Evolutionary conservation across 2,113 vertebrate species (phyloP), one percentile per base, ranked within the genome.

Genomic region (Myotis davidii): DNA sequence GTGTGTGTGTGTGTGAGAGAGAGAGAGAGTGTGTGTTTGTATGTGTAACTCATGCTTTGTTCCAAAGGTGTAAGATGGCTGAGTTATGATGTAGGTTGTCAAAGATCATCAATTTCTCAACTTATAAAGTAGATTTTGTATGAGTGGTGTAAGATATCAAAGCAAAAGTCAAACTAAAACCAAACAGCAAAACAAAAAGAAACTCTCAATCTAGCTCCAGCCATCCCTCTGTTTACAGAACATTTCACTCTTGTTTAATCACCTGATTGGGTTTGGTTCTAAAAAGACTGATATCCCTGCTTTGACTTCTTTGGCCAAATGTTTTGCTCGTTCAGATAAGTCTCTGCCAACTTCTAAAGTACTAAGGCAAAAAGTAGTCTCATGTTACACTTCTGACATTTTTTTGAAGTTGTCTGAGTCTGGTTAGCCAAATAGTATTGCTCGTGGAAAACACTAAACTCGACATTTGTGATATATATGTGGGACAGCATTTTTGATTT

Each of bases 301-400:
- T 88, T 87, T 52, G 29, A 77, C 42, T 69, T 67, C 86, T 89
- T 74, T 83, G 52, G 81, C 76, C 48, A 95, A 94, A 79, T 42
- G 13, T 54, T 85, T 37, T 93, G 76, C 25, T 85, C 64, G 50
- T 82, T 85, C 32, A 91, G 90, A 81, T 91, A 93, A 83, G n/a
- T 70, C 45, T 76, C 21, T 16, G 56, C 65, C 94, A 93, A 59
- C 32, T 93, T 86, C 45, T 88, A 86, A 78, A 79, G 25, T n/a
- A 39, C 56, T 25, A 13, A 77, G 56, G 91, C 37, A 81, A 83
- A 94, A 82, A 69, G 27, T 9, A 50, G 54, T 69, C 13, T 95
- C 18, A 13, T 50, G 42, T 79, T 90, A 92, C 52, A 73, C 54
- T 84, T 86, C 32, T 67, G 18, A 67, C 54, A 52, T 34, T 65